Evolutionary conservation across 1,140 invertebrate genomes (phyloP), one percentile per base, ranked within the genome.

Genomic region (Lepidurus couesii): DNA sequence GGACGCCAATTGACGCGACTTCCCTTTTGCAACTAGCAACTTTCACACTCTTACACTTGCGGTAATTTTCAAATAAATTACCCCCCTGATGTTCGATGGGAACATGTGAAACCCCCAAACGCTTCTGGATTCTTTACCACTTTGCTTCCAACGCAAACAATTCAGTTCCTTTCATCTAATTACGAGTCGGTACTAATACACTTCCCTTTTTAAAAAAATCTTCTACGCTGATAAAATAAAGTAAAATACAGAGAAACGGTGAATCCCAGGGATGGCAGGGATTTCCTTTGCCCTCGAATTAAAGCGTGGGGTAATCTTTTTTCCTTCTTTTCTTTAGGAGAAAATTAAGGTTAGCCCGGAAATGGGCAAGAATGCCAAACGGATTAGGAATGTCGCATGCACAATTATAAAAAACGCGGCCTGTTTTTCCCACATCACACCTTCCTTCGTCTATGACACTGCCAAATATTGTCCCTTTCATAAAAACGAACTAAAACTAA

Each of bases 41-140:
- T 65, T 65, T 65, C 53, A 65, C 53, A 65, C 53, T 65, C 53
- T 65, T 65, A 65, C 21, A 65, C 21, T 65, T 65, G 53, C 53
- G 53, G 53, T 65, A 65, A 65, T 65, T 65, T 65, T 65, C 53
- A 65, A 65, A 65, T 65, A 65, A 65, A 65, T 65, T 65, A n/a
- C 13, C 21, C 53, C 47, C 13, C 21, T 65, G 53, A 65, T 65
- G 53, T 34, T 34, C 53, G 53, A 65, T 65, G 13, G 53, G 53
- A 47, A 65, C n/a, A 13, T n/a, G 53, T n/a, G n/a, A 65, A 34
- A 13, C 7, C 53, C 53, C 45, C 7, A 9, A 9, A 47, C 9
- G 45, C 9, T 16, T 13, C 13, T 65, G 47, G 2, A 65, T 13
- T 65, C 47, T 65, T 21, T 1, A 47, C 1, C 5, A 65, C 47